These are phyloP conservation scores for Chromobotia macracanthus DNA, from an alignment of 2,797 vertebrate genomes.

Conservation along the genomic window DNA sequence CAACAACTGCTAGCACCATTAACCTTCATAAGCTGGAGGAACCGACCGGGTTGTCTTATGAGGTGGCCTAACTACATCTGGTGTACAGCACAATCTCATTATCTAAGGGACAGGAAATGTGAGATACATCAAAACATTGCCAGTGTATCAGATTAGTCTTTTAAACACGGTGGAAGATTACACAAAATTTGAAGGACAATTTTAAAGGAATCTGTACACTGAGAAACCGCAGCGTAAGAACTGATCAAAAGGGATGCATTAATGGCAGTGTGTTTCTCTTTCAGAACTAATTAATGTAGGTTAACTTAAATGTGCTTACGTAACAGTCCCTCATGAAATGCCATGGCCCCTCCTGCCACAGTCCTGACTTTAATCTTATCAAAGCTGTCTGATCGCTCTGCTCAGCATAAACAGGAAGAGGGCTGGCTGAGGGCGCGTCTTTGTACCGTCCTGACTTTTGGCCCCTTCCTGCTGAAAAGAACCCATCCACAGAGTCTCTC, in stretches of 20 bases:
- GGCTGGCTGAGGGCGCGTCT: slow-evolving; percentile 13
- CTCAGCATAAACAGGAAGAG: too few species aligned
- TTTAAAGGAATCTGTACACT: too few species aligned
- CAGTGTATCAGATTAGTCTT: slow-evolving; percentile 18
- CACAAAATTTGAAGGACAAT: slow-evolving; percentile 1
- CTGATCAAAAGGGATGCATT: slow-evolving; percentile 42
- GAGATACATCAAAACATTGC: slow-evolving; percentile 32
- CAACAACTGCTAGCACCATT: slow-evolving; percentile 66
- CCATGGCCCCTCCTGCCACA: slow-evolving; percentile 69
- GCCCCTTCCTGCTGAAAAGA: too few species aligned
- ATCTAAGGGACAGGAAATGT: slow-evolving; percentile 19
- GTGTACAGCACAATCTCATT: slow-evolving; percentile 14
- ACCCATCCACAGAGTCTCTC: too few species aligned
- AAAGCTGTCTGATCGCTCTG: not conserved
- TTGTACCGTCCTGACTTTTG: too few species aligned
- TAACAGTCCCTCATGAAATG: too few species aligned
- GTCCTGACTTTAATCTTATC: slow-evolving; percentile 77
- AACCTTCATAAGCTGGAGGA: slow-evolving; percentile 62
- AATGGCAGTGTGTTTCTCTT: slow-evolving; percentile 11
- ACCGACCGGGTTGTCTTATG: slow-evolving; percentile 11
- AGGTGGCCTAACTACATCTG: slow-evolving; percentile 39
- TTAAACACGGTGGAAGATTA: slow-evolving; percentile 11
- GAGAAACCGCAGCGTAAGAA: slow-evolving; percentile 21
- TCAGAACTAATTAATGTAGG: not conserved
- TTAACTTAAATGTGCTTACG: too few species aligned